phyloP scores from a whole-genome alignment of 92 coral and sea anemone genomes.

The Epizoanthus stellaris region DNA sequence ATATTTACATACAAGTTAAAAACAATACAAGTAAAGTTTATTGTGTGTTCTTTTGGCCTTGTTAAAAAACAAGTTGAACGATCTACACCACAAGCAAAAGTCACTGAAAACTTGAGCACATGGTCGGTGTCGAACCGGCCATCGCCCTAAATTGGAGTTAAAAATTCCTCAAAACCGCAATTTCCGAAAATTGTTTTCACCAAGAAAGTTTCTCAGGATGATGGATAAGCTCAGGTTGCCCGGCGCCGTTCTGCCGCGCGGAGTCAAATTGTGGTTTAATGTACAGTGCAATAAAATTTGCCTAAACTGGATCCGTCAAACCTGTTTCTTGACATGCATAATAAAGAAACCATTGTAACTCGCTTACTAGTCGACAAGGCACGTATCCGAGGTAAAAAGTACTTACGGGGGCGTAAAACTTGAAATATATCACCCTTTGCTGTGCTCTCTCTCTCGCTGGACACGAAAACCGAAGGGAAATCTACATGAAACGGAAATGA shows the following conservation, averaged over 20 bases:
- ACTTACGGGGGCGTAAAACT: slow-evolving; percentile 39
- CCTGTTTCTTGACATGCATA: slow-evolving; percentile 11
- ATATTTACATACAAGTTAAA: slow-evolving; percentile 39
- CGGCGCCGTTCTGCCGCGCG: slow-evolving; percentile 69
- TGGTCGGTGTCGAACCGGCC: background rate
- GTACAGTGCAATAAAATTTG: slow-evolving; percentile 33
- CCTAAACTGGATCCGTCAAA: background rate
- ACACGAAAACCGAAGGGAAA: slow-evolving; percentile 23
- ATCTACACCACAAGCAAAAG: background rate
- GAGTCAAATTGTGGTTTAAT: slow-evolving; percentile 35
- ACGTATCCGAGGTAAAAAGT: background rate
- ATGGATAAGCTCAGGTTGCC: slow-evolving; percentile 56
- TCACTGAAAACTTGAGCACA: background rate
- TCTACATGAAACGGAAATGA: slow-evolving; percentile 38
- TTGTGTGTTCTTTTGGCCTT: slow-evolving; percentile 26
- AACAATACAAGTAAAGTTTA: slow-evolving; percentile 36
- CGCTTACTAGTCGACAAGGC: background rate
- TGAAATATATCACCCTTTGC: slow-evolving; percentile 22
- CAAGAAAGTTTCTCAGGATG: slow-evolving; percentile 40
- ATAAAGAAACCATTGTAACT: background rate
- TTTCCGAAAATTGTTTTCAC: slow-evolving; percentile 49
- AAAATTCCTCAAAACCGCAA: slow-evolving; percentile 42
- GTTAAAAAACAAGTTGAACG: background rate
- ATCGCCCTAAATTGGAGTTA: slow-evolving; percentile 33
- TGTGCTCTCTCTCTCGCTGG: background rate